Percentiles rank a stretch among this genome's conserved stretches.
These are phyloP conservation scores for Pantherophis alleghaniensis DNA, from an alignment of 2,797 vertebrate species.

Conservation along the genomic window DNA sequence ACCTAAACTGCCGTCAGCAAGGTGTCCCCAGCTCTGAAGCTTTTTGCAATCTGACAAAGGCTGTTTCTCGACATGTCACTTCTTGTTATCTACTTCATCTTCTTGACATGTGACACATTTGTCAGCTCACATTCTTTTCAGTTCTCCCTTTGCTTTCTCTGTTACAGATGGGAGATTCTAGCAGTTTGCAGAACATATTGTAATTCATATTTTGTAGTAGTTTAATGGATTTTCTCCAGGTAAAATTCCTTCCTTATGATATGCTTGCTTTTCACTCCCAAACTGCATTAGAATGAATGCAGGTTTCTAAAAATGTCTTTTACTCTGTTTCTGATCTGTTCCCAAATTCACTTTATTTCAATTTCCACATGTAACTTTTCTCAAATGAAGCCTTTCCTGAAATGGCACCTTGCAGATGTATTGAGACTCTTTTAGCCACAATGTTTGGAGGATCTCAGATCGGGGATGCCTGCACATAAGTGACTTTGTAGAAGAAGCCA, in stretches of 20 bases:
- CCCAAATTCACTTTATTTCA: not conserved
- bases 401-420: not conserved
- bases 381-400: not conserved
- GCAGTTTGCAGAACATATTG: not conserved
- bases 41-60: conserved; percentile 33
- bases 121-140: conserved; percentile 34
- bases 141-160: conserved; percentile 2
- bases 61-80: conserved; percentile 31
- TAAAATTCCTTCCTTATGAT: not conserved
- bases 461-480: not conserved
- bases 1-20: conserved; percentile 38
- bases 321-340: not conserved
- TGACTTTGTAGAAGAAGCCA: not conserved
- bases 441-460: not conserved
- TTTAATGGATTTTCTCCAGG: not conserved
- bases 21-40: conserved; percentile 28
- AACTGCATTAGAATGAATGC: not conserved
- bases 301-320: not conserved
- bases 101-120: conserved; percentile 41
- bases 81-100: conserved; percentile 43
- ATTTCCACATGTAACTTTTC: not conserved
- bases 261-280: not conserved
- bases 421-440: not conserved
- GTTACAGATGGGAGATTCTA: conserved; percentile 15
- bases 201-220: not conserved